phyloP scores from a whole-genome alignment of 2,888 invertebrate species.

The Trissonchulus sp. region DNA sequence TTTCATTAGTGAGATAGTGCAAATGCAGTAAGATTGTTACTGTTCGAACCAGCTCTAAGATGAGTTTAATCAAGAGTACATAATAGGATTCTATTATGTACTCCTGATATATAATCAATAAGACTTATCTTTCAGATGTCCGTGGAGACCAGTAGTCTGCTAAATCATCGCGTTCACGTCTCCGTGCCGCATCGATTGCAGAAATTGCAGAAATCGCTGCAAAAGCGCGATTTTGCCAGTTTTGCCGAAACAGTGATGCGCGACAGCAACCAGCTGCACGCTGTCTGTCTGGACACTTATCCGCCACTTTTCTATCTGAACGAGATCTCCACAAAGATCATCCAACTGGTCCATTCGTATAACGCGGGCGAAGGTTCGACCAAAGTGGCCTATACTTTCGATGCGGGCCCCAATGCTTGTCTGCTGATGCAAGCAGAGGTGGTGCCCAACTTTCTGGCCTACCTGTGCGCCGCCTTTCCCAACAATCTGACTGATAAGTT shows the following conservation, averaged over 20 bases:
- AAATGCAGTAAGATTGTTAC: too few species aligned
- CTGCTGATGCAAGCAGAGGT: conserved; percentile 62
- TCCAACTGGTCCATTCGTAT: conserved; percentile 72
- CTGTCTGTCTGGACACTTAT: conserved; percentile 81
- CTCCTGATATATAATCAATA: too few species aligned
- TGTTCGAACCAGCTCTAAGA: too few species aligned
- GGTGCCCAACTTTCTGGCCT: conserved; percentile 15
- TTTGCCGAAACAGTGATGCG: conserved; percentile 89
- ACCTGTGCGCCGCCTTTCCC: conserved; percentile 25
- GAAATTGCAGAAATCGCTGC: conserved; percentile 59
- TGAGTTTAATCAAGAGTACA: too few species aligned
- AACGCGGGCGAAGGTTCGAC: conserved; percentile 60
- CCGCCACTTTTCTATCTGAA: conserved; percentile 91
- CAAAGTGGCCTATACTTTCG: conserved; percentile 88
- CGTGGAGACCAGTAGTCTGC: conserved; percentile 71
- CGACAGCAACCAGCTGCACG: conserved; percentile 96
- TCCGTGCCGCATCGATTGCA: conserved; percentile 38
- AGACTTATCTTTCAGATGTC: conserved; percentile 57
- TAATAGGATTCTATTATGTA: too few species aligned
- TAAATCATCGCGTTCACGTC: conserved; percentile 66
- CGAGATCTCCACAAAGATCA: conserved; percentile 72
- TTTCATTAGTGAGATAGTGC: too few species aligned
- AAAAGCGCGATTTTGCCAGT: conserved; percentile 66
- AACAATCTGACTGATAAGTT: conserved; percentile 1
- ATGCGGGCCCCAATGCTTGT: conserved; percentile 95